Evolutionary conservation across 2,888 invertebrate species (phyloP).

Genomic region (Cantharis flavilabris): DNA sequence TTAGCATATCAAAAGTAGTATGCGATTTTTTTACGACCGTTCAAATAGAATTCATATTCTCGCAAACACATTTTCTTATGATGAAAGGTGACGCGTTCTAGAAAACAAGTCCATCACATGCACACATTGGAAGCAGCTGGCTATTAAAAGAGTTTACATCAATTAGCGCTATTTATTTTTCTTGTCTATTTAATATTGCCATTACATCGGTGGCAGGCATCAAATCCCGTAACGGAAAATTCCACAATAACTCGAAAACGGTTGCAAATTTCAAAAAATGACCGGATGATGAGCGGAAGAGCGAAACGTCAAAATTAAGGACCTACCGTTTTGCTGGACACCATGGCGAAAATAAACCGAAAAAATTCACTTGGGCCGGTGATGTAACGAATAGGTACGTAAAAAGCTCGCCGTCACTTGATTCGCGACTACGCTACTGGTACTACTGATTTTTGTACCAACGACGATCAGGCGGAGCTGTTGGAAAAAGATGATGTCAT

Average conservation of each 20-base stretch:
- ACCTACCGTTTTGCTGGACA: conserved; percentile 38
- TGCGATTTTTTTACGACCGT: not conserved
- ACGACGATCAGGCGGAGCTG: not conserved
- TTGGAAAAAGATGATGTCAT: conserved; percentile 1
- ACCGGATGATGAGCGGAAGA: not conserved
- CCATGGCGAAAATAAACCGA: conserved; percentile 22
- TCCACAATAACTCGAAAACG: not conserved
- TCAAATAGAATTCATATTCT: not conserved
- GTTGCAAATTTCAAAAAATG: not conserved
- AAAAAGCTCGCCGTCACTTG: not conserved
- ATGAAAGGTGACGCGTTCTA: not conserved
- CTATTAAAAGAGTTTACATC: not conserved
- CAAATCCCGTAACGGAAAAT: not conserved
- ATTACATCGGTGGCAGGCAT: not conserved
- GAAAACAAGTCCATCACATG: not conserved
- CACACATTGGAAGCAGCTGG: not conserved
- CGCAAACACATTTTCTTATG: not conserved
- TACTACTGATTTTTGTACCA: not conserved
- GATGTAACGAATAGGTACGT: not conserved
- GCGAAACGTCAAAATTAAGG: not conserved
- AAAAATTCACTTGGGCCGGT: not conserved
- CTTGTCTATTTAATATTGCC: not conserved
- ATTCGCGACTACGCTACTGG: not conserved
- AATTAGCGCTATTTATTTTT: not conserved
- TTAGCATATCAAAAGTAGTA: not conserved